Percentiles rank a stretch among this genome's conserved stretches.
These are phyloP conservation scores for Platysternon megacephalum DNA, from an alignment of 2,113 vertebrate species.

Conservation along the genomic window DNA sequence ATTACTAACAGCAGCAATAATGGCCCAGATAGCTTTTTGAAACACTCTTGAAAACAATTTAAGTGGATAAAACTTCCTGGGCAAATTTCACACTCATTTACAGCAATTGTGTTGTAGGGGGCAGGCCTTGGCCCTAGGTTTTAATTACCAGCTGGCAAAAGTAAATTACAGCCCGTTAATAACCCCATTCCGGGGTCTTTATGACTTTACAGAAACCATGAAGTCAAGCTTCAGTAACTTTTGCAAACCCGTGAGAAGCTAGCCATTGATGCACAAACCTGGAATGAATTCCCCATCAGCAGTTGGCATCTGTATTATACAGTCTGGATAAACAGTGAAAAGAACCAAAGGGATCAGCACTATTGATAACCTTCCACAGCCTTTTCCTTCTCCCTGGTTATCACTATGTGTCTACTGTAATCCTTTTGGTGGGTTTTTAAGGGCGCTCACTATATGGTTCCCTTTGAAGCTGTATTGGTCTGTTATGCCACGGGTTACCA, in stretches of 20 bases:
- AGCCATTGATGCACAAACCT: background rate
- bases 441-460: background rate
- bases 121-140: background rate
- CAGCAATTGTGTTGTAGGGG: fast-evolving
- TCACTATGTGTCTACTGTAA: fast-evolving
- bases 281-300: fast-evolving
- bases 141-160: background rate
- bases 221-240: background rate
- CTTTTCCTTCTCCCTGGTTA: fast-evolving
- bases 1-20: background rate
- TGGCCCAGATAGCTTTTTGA: background rate
- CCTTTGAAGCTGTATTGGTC: background rate
- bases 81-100: background rate
- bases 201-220: background rate
- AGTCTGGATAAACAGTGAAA: no score
- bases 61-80: no score
- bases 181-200: fast-evolving
- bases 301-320: fast-evolving
- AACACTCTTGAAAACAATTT: background rate
- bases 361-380: background rate
- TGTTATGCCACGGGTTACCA: background rate
- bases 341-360: fast-evolving
- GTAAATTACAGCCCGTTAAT: background rate
- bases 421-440: background rate
- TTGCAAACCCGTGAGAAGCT: background rate